Evolutionary conservation across 2,797 vertebrate genomes (phyloP).

Genomic region (Amblyraja radiata): DNA sequence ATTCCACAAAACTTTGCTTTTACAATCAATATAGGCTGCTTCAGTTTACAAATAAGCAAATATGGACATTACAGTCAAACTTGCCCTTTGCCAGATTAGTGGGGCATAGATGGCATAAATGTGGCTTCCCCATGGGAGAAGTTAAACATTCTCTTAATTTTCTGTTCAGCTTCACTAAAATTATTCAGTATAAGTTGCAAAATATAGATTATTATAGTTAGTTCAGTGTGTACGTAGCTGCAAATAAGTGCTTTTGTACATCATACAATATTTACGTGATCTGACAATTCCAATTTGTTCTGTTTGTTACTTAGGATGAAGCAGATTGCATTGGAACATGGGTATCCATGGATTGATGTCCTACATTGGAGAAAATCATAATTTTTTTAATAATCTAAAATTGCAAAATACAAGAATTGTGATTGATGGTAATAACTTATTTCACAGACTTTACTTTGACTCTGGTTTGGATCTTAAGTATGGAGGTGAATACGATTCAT

Average conservation of each 20-base stretch:
- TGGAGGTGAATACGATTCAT: slow-evolving; percentile 82
- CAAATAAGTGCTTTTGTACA: background rate
- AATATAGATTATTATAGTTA: background rate
- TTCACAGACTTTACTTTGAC: slow-evolving; percentile 71
- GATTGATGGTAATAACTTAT: slow-evolving; percentile 85
- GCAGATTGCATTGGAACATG: slow-evolving; percentile 55
- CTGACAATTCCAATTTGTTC: background rate
- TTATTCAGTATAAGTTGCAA: background rate
- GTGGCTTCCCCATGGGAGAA: too few relatives aligned
- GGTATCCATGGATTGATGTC: slow-evolving; percentile 78
- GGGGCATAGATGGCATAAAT: too few relatives aligned
- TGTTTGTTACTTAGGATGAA: slow-evolving; percentile 39
- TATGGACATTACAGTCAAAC: background rate
- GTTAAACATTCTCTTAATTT: background rate
- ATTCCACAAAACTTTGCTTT: too few relatives aligned
- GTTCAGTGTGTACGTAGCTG: background rate
- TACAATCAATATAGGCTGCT: background rate
- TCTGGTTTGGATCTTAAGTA: slow-evolving; percentile 65
- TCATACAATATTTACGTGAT: background rate
- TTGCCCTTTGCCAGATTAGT: too few relatives aligned
- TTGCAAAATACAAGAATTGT: slow-evolving; percentile 72
- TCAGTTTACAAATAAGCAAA: background rate
- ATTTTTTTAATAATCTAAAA: slow-evolving; percentile 68
- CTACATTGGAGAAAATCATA: slow-evolving; percentile 65
- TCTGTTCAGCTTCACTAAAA: background rate